Evolutionary conservation across 1,140 invertebrate genomes (phyloP), one percentile per base, ranked within the genome.

Genomic region (Cherax destructor): DNA sequence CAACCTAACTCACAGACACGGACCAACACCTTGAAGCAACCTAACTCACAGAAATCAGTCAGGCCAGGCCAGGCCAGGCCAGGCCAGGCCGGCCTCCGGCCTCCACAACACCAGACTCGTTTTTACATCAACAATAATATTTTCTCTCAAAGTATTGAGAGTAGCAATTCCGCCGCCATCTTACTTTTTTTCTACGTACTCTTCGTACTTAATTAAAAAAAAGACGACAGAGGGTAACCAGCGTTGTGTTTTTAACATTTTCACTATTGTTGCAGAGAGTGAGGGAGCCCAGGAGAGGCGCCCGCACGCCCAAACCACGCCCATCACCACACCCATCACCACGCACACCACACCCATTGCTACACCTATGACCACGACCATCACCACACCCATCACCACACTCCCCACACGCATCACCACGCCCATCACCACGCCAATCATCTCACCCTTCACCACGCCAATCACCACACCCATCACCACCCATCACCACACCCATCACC

Each of bases 81-180:
- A 21, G 79, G 49, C n/a, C n/a, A 13, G 21, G 21, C 6, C 52
- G 56, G 21, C 59, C 30, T 9, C 16, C 50, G n/a, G 50, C 79
- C 79, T 79, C 83, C 61, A 85, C 74, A 85, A 72, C 83, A 72
- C 69, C 83, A 49, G 30, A 21, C 83, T 9, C 3, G 83, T 85
- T 85, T 85, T 85, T 85, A 85, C 41, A 85, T 18, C 83, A 85
- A 72, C 61, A 47, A 69, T 41, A 85, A 85, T 85, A 65, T 85
- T 85, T 85, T 74, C 83, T 85, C 83, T 74, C 83, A 85, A 72
- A 85, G 74, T 85, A 85, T 85, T 85, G 83, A 65, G 59, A 85
- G 83, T 85, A 85, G 69, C 83, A 85, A 85, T 85, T 85, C 83
- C 50, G 47, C 69, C 65, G 24, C 83, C 83, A 85, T 85, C 83